These are phyloP conservation scores for Physeter macrocephalus DNA, from an alignment of 2,113 vertebrate genomes.

Conservation along the genomic window DNA sequence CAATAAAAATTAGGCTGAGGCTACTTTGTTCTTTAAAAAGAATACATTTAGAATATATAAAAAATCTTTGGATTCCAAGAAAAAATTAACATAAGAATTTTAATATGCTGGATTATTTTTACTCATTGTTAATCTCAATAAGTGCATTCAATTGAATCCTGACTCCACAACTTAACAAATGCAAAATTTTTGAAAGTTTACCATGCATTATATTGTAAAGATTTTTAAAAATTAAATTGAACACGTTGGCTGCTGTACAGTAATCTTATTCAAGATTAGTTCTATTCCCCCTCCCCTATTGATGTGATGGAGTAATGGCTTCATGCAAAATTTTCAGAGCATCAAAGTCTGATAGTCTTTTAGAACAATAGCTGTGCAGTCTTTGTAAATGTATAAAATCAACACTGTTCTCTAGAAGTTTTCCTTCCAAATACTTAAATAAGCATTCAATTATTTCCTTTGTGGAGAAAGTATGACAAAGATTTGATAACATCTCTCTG, in stretches of 20 bases:
- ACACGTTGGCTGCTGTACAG: neutral
- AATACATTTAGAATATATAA: neutral
- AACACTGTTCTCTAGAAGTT: neutral
- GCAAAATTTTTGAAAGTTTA: neutral
- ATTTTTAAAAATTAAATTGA: neutral
- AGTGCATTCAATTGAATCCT: neutral
- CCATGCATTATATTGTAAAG: neutral
- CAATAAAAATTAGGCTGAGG: neutral
- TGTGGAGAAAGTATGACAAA: neutral
- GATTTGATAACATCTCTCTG: neutral
- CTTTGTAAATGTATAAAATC: neutral
- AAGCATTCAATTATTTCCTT: neutral
- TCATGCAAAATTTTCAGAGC: neutral
- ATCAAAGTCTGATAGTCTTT: neutral
- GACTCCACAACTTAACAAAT: neutral
- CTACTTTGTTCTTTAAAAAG: neutral
- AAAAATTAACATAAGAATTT: neutral
- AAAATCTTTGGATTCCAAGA: neutral
- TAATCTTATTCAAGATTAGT: neutral
- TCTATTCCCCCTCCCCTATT: neutral
- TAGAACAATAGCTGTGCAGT: neutral
- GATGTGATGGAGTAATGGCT: neutral
- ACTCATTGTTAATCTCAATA: neutral
- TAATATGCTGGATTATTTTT: neutral
- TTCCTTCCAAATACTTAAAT: neutral